Percentiles rank a stretch among this genome's conserved stretches.
Evolutionary conservation across 2,113 vertebrate genomes (phyloP).

Genomic region (Odontophorus gujanensis): DNA sequence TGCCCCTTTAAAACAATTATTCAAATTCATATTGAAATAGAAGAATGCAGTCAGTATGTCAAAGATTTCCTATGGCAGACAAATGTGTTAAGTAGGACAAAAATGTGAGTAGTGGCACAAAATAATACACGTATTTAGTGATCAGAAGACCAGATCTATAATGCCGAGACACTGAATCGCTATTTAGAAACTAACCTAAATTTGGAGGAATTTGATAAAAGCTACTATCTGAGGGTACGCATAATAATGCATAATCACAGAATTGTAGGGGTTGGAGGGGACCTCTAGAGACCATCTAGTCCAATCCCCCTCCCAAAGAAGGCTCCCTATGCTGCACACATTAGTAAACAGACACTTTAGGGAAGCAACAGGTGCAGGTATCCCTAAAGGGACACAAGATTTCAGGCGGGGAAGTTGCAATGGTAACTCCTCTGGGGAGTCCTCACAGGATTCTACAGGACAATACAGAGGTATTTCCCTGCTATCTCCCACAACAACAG

Average conservation of each 20-base stretch:
- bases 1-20: neutral
- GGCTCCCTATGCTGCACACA: no score
- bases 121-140: neutral
- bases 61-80: neutral
- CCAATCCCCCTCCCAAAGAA: no score
- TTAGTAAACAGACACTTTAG: no score
- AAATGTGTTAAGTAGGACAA: neutral
- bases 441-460: no score
- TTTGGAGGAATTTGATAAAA: conserved; percentile 49
- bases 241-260: neutral
- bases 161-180: neutral
- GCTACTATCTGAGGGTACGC: conserved; percentile 10
- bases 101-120: neutral
- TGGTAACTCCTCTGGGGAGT: no score
- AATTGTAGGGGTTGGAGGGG: no score
- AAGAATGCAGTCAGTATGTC: neutral
- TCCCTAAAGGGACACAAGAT: no score
- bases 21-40: neutral
- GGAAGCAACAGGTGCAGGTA: no score
- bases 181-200: conserved; percentile 21
- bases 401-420: no score
- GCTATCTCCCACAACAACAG: no score
- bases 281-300: no score
- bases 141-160: neutral
- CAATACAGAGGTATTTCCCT: no score